Conservation (phyloP, 2,113 vertebrate genomes). For the Ictalurus furcatus region DNA sequence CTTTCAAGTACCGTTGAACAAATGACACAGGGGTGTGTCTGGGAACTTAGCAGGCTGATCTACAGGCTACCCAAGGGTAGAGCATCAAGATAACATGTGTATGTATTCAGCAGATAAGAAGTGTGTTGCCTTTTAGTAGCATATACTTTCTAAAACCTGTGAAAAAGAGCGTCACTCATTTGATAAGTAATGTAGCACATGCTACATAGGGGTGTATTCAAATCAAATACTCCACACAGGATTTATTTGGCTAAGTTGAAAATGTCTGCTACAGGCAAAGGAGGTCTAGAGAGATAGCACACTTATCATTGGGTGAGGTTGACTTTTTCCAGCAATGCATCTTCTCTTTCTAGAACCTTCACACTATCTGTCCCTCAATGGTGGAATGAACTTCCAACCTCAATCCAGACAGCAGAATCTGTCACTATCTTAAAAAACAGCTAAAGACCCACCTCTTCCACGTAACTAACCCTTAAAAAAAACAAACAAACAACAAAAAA, state of each 20-base stretch:
- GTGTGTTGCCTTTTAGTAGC: background rate
- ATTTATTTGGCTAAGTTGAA: background rate
- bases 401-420: too few species aligned
- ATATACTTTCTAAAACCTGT: background rate
- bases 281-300: background rate
- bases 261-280: background rate
- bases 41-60: background rate
- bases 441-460: too few species aligned
- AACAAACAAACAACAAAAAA: too few species aligned
- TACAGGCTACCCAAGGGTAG: background rate
- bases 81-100: background rate
- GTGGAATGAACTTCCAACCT: too few species aligned
- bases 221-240: conserved; percentile 7
- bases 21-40: background rate
- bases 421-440: too few species aligned
- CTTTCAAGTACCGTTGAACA: background rate
- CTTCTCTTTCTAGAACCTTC: too few species aligned
- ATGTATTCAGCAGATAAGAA: background rate
- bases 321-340: background rate
- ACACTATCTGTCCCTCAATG: too few species aligned
- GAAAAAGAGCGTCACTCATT: background rate
- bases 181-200: background rate
- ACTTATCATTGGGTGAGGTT: background rate
- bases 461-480: too few species aligned
- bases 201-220: background rate